Percentiles rank a stretch among this genome's conserved stretches.
These are phyloP conservation scores for Acleris sparsana DNA, from an alignment of 2,888 invertebrate genomes.

Conservation along the genomic window DNA sequence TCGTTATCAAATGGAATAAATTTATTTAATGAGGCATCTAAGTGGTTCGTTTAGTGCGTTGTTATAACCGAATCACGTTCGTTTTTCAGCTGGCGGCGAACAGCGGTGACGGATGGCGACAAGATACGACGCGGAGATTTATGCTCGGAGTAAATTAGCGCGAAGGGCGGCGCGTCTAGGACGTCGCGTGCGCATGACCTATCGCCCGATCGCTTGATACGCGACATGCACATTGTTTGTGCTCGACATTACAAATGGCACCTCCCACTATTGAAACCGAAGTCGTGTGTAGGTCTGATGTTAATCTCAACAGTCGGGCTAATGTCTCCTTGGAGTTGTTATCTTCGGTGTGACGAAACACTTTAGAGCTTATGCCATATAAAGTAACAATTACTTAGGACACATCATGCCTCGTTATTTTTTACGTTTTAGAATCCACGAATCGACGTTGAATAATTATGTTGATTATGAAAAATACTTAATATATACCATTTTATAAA, in stretches of 20 bases:
- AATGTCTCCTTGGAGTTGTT: constrained; percentile 31
- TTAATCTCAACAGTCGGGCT: constrained; percentile 43
- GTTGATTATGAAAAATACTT: too few species aligned
- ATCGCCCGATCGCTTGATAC: constrained; percentile 62
- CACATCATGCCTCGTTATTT: too few species aligned
- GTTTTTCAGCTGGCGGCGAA: constrained; percentile 63
- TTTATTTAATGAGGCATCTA: constrained; percentile 74
- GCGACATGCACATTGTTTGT: constrained; percentile 56
- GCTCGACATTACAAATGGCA: constrained; percentile 63
- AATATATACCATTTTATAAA: too few species aligned
- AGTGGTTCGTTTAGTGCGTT: constrained; percentile 68
- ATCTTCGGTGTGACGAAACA: constrained; percentile 23
- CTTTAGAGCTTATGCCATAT: not conserved
- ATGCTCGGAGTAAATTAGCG: constrained; percentile 59
- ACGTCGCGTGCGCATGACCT: constrained; percentile 58
- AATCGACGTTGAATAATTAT: too few species aligned
- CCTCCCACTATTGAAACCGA: constrained; percentile 63
- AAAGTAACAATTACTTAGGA: not conserved
- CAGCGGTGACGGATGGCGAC: constrained; percentile 67
- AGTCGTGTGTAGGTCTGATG: constrained; percentile 51
- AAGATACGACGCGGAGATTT: constrained; percentile 57
- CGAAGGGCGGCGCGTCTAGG: constrained; percentile 59
- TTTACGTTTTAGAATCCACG: too few species aligned
- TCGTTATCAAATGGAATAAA: constrained; percentile 69
- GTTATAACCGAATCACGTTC: constrained; percentile 76